These are phyloP conservation scores for Rana temporaria DNA, from an alignment of 2,113 vertebrate species.

Conservation along the genomic window DNA sequence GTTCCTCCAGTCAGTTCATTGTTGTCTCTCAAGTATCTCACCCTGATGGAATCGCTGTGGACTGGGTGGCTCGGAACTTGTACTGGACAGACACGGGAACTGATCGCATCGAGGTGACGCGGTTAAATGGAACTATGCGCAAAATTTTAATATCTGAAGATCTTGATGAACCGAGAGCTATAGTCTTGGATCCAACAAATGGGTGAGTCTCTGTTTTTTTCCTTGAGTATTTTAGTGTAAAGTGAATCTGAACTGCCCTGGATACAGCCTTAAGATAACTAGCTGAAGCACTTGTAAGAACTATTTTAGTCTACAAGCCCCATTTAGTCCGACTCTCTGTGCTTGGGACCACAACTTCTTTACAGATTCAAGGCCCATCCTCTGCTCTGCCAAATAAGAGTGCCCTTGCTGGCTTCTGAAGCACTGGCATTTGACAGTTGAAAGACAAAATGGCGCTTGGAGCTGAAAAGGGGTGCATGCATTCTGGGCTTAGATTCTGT, in stretches of 20 bases:
- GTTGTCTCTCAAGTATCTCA: constrained; percentile 92
- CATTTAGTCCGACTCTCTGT: too few species aligned
- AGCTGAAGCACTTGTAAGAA: too few species aligned
- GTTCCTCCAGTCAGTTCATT: constrained; percentile 86
- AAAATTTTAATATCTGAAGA: constrained; percentile 96
- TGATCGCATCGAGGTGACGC: constrained; percentile 93
- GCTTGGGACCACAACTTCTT: too few species aligned
- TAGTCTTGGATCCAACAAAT: constrained; percentile 89
- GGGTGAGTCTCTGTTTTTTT: constrained; percentile 78
- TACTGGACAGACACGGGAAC: constrained; percentile 98
- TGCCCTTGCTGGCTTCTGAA: too few species aligned
- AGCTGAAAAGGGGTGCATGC: too few species aligned
- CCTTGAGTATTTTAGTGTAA: constrained; percentile 37
- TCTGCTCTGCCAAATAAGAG: too few species aligned
- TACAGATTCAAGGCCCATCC: too few species aligned
- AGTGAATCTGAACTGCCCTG: background rate
- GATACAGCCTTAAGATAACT: too few species aligned
- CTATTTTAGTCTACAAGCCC: too few species aligned
- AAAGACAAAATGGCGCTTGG: too few species aligned
- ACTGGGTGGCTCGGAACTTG: constrained; percentile 95
- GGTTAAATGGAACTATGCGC: constrained; percentile 95
- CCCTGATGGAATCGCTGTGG: constrained; percentile 93
- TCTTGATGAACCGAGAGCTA: constrained; percentile 93
- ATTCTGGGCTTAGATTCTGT: too few species aligned
- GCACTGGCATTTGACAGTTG: too few species aligned